phyloP scores from a whole-genome alignment of 1,140 invertebrate genomes.

The Trichogramma pretiosum region DNA sequence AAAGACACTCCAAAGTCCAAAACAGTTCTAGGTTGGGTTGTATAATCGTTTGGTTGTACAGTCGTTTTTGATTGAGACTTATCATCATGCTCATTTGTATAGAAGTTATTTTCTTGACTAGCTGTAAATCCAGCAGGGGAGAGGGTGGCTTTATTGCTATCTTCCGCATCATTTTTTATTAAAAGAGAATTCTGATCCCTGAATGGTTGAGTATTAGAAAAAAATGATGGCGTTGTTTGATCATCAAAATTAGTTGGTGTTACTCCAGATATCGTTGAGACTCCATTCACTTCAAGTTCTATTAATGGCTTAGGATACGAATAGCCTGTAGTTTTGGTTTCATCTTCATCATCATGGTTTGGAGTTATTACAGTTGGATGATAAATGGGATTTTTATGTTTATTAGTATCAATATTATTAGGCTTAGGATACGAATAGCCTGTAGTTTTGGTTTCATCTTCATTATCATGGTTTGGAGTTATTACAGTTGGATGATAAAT shows the following conservation, averaged over 20 bases:
- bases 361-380: too few relatives aligned
- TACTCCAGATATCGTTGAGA: constrained; percentile 5
- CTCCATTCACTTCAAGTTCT: constrained; percentile 17
- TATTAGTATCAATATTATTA: background rate
- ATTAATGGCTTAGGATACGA: constrained; percentile 26
- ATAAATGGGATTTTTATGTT: too few relatives aligned
- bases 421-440: constrained; percentile 30
- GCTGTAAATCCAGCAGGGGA: constrained; percentile 26
- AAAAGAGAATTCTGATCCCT: constrained; percentile 21
- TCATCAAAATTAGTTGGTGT: constrained; percentile 2
- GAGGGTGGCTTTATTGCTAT: constrained; percentile 18
- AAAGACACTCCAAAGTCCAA: constrained; percentile 32
- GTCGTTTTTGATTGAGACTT: constrained; percentile 27
- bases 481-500: too few relatives aligned
- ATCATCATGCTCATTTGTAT: constrained; percentile 24
- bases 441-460: background rate
- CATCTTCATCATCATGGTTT: too few relatives aligned
- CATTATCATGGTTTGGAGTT: too few relatives aligned
- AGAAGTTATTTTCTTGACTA: constrained; percentile 25
- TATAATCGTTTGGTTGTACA: constrained; percentile 14
- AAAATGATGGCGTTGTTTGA: constrained; percentile 25
- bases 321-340: constrained; percentile 20
- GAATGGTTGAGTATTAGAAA: constrained; percentile 25
- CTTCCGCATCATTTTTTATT: background rate
- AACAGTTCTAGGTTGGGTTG: constrained; percentile 22